These are phyloP conservation scores for Mythimna albipuncta DNA, from an alignment of 2,888 invertebrate genomes.

Conservation along the genomic window DNA sequence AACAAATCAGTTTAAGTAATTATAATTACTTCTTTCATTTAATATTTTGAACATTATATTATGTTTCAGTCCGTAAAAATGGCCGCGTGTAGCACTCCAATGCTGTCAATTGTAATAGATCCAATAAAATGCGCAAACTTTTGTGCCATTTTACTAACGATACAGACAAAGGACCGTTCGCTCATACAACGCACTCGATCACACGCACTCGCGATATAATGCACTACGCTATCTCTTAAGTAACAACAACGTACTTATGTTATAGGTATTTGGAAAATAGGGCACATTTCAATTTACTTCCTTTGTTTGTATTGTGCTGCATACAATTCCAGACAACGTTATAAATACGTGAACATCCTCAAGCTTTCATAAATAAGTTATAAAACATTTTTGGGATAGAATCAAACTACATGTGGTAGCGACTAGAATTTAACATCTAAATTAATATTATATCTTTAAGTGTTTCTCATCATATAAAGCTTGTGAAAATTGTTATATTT, in stretches of 20 bases:
- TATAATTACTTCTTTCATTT: slow-evolving; percentile 59
- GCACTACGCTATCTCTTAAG: slow-evolving; percentile 56
- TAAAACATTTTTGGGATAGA: slow-evolving; percentile 44
- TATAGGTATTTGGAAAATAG: slow-evolving; percentile 54
- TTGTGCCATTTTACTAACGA: slow-evolving; percentile 53
- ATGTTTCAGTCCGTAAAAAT: slow-evolving; percentile 66
- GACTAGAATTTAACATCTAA: slow-evolving; percentile 58
- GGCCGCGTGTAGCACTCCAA: slow-evolving; percentile 64
- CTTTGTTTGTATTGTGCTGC: slow-evolving; percentile 57
- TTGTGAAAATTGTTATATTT: slow-evolving; percentile 54
- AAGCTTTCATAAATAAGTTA: slow-evolving; percentile 51
- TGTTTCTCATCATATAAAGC: slow-evolving; percentile 32
- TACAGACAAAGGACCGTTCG: slow-evolving; percentile 61
- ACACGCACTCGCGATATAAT: slow-evolving; percentile 60
- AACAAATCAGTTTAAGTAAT: slow-evolving; percentile 61
- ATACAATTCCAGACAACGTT: slow-evolving; percentile 43
- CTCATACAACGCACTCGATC: slow-evolving; percentile 46
- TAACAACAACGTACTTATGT: slow-evolving; percentile 55
- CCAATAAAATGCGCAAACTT: slow-evolving; percentile 64
- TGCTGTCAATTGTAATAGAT: slow-evolving; percentile 60
- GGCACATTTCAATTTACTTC: slow-evolving; percentile 51
- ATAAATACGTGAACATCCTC: slow-evolving; percentile 58
- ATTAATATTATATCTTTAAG: slow-evolving; percentile 44
- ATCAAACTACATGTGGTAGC: slow-evolving; percentile 51
- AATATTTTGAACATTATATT: slow-evolving; percentile 66